These are phyloP conservation scores for Rhinatrema bivittatum DNA, from an alignment of 2,797 vertebrate species.

Conservation along the genomic window DNA sequence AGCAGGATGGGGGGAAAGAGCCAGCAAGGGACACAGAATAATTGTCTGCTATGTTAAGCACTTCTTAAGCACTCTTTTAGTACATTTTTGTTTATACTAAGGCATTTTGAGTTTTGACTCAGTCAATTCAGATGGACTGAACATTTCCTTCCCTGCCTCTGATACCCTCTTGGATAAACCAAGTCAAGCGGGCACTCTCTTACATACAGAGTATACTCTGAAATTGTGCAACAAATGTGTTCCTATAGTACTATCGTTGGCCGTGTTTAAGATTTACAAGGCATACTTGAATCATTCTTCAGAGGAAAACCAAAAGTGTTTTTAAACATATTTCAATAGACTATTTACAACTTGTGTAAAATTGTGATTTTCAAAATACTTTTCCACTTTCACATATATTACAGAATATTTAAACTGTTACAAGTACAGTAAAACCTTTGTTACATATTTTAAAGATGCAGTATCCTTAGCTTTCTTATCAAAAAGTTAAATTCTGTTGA, in stretches of 20 bases:
- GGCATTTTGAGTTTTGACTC: conserved; percentile 18
- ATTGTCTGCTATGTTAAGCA: no score
- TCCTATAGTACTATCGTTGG: conserved; percentile 4
- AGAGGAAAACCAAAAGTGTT: conserved; percentile 72
- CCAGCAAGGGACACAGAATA: conserved; percentile 19
- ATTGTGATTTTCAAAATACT: conserved; percentile 72
- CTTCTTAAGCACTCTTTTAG: no score
- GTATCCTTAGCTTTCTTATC: conserved; percentile 57
- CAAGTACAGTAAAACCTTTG: conserved; percentile 75
- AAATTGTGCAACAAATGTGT: conserved; percentile 21
- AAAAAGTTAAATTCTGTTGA: conserved; percentile 33
- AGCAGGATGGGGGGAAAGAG: conserved; percentile 24
- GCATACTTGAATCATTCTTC: conserved; percentile 42
- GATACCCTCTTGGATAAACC: conserved; percentile 20
- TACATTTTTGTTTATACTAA: no score
- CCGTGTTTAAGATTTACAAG: conserved; percentile 34
- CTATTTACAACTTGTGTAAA: conserved; percentile 84
- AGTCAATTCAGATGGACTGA: conserved; percentile 12
- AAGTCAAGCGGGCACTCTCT: conserved; percentile 32
- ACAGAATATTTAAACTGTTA: conserved; percentile 76
- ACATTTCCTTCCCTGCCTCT: conserved; percentile 11
- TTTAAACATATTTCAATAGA: conserved; percentile 58
- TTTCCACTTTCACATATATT: conserved; percentile 79
- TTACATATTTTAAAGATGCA: conserved; percentile 72
- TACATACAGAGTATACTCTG: conserved; percentile 11